Conservation (phyloP, 1,140 invertebrate species). For the Bombus sylvicola region DNA sequence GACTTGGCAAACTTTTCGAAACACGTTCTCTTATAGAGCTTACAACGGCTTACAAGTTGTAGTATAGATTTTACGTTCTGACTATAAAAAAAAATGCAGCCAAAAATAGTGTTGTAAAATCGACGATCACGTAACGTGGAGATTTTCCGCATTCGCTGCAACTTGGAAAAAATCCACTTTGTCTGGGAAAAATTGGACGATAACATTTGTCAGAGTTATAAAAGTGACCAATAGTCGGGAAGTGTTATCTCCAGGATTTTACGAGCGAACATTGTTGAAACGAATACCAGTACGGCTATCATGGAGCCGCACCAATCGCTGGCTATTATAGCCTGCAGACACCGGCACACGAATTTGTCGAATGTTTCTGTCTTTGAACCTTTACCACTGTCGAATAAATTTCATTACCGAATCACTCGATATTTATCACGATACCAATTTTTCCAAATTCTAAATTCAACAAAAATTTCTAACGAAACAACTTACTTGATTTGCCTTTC, state of each 20-base stretch:
- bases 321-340: background rate
- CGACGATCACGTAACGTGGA: background rate
- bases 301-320: background rate
- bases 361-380: background rate
- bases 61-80: background rate
- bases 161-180: background rate
- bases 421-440: background rate
- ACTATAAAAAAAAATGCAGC: background rate
- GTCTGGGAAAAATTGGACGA: background rate
- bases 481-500: background rate
- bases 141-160: background rate
- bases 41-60: no score
- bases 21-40: no score
- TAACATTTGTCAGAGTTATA: constrained; percentile 28
- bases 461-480: background rate
- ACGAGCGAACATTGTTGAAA: constrained; percentile 19
- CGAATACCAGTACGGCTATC: background rate
- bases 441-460: no score
- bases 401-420: background rate
- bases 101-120: background rate
- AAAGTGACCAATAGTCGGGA: constrained; percentile 22
- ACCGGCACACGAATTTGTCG: background rate
- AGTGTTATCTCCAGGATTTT: constrained; percentile 14
- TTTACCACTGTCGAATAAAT: background rate
- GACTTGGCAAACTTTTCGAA: no score